Evolutionary conservation across 2,797 vertebrate genomes (phyloP).

Genomic region (Cetoscarus ocellatus): DNA sequence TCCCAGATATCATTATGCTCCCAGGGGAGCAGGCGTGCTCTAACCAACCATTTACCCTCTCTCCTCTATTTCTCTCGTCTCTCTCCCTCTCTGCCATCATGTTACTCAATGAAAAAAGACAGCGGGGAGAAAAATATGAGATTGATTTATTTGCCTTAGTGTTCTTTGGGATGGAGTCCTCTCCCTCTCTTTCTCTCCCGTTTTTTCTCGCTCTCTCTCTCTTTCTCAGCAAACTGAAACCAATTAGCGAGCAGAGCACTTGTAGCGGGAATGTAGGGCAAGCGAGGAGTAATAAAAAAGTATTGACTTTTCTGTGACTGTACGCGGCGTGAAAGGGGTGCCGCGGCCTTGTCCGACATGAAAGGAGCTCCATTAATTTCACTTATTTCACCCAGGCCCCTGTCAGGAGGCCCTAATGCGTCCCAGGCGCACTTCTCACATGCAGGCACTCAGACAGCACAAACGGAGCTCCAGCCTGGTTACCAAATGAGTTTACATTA

Average conservation of each 20-base stretch:
- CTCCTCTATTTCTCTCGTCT: slow-evolving; percentile 60
- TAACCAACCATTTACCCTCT: slow-evolving; percentile 80
- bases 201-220: slow-evolving; percentile 79
- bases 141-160: slow-evolving; percentile 90
- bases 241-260: slow-evolving; percentile 92
- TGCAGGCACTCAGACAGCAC: slow-evolving; percentile 87
- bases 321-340: slow-evolving; percentile 91
- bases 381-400: slow-evolving; percentile 92
- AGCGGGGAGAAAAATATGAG: slow-evolving; percentile 84
- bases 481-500: slow-evolving; percentile 89
- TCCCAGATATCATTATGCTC: slow-evolving; percentile 80
- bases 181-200: slow-evolving; percentile 77
- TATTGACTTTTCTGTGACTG: slow-evolving; percentile 95
- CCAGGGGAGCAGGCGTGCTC: slow-evolving; percentile 69
- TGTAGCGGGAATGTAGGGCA: slow-evolving; percentile 93
- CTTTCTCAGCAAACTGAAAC: slow-evolving; percentile 88
- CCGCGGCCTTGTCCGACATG: slow-evolving; percentile 91
- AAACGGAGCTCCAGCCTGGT: slow-evolving; percentile 73
- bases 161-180: slow-evolving; percentile 89
- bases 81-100: slow-evolving; percentile 76
- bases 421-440: slow-evolving; percentile 89
- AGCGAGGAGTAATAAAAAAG: slow-evolving; percentile 94
- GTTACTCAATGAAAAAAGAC: slow-evolving; percentile 85
- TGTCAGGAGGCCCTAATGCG: slow-evolving; percentile 92
- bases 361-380: slow-evolving; percentile 94